Base-by-base conservation (phyloP, 1,140 invertebrate species). In the Panulirus ornatus region DNA sequence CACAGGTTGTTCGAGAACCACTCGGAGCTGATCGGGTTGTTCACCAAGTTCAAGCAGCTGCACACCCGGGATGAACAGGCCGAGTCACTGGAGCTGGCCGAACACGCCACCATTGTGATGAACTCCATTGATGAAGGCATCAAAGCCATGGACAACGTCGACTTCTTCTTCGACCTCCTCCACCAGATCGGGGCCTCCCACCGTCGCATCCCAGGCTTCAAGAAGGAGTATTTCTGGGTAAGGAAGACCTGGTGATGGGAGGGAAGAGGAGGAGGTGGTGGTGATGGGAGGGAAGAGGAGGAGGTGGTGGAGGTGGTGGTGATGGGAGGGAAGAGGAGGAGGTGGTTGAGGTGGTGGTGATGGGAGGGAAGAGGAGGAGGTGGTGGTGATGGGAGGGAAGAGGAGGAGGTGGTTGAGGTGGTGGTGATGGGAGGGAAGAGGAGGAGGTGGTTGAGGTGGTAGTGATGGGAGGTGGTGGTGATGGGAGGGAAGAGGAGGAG, bases 91-190 rank as follows among this genome's bases (percentile, higher is more conserved):
- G 97, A 97, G 94, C 94, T 98, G 38, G 96, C 96, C 11, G 97
- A 98, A 93, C 97, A 98, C 93, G 97, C 97, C 22, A 96, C 95
- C 86, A 97, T 96, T 92, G 97, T 98, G 16, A 98, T 98, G 97
- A 95, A 95, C 91, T 97, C 97, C 1, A 94, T 98, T 2, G 94
- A 95, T 91, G 94, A 98, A 93, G 96, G 97, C 51, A 98, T 98
- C 94, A 96, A 96, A 93, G 96, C 96, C 40, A 95, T 98, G 79
- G 97, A 98, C 93, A 96, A 98, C 92, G 95, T 97, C 92, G 97
- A 98, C 93, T 95, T 95, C 89, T 98, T 98, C 94, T 96, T 98
- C 93, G 95, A 96, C 90, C 97, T 96, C 93, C 95, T 98, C 22
- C 95, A 97, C 92, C 96, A 97, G 93, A 96, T 98, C 51, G 97